Conservation (phyloP, 2,797 vertebrate species). For the Clarias laeviceps region DNA sequence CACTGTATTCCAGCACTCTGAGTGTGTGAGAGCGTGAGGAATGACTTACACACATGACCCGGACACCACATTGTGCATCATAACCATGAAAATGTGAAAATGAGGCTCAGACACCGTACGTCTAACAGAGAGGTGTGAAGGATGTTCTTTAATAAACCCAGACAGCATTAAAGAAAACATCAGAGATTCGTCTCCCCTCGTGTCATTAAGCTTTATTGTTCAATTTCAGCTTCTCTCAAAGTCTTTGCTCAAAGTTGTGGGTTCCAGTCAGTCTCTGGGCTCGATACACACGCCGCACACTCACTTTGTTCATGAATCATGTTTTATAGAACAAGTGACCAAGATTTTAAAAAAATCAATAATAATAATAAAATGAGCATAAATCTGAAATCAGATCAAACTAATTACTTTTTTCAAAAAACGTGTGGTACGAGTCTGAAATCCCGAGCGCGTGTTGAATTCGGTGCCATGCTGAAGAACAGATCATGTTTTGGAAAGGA, state of each 20-base stretch:
- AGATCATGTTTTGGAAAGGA: constrained; percentile 30
- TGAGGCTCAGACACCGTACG: neutral
- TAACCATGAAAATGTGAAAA: constrained; percentile 6
- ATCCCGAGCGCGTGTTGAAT: neutral
- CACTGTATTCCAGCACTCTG: no score
- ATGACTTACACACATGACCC: no score
- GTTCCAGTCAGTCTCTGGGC: constrained; percentile 62
- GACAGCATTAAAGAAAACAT: neutral
- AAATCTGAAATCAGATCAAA: neutral
- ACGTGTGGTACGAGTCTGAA: no score
- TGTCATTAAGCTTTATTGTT: constrained; percentile 59
- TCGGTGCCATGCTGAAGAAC: neutral
- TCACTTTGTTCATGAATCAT: neutral
- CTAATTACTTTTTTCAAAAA: neutral
- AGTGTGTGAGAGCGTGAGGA: no score
- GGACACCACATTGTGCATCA: no score
- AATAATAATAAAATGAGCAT: neutral
- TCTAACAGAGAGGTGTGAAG: constrained; percentile 46
- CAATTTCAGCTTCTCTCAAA: constrained; percentile 45
- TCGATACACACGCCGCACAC: constrained; percentile 47
- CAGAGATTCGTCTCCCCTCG: neutral
- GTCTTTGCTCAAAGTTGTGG: constrained; percentile 51
- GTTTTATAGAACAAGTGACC: neutral
- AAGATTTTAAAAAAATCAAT: neutral
- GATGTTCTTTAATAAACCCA: neutral